A percentile compares a stretch with the other conserved stretches of the same genome.
Conservation (phyloP, 2,888 invertebrate genomes). For the Plusia festucae region DNA sequence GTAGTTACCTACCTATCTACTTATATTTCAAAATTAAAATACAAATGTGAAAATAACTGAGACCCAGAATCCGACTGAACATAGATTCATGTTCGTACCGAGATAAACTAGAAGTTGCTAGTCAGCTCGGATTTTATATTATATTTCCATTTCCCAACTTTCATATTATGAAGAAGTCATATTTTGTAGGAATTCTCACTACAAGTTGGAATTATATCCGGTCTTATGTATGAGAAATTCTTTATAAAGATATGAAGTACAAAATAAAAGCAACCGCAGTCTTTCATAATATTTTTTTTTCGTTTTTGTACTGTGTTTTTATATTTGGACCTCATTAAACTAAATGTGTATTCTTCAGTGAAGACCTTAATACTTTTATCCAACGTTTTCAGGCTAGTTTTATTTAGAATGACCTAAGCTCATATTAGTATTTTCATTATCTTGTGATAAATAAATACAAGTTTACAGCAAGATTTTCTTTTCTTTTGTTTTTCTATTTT, state of each 20-base stretch:
- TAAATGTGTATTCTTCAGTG: too few species aligned
- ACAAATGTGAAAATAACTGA: not conserved
- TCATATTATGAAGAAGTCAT: constrained; percentile 22
- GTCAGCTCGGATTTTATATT: constrained; percentile 24
- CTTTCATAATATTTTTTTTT: not conserved
- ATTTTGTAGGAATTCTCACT: constrained; percentile 28
- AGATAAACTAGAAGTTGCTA: constrained; percentile 11
- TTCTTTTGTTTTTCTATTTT: too few species aligned
- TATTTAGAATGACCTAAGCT: too few species aligned
- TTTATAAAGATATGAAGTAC: constrained; percentile 6
- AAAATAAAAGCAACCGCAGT: not conserved
- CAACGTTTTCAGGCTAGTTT: too few species aligned
- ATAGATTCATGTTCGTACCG: constrained; percentile 14
- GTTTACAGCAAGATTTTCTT: too few species aligned
- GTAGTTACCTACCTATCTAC: too few species aligned
- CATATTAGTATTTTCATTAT: too few species aligned
- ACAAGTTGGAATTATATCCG: constrained; percentile 25
- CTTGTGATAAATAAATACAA: too few species aligned
- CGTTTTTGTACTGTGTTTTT: not conserved
- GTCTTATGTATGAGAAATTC: constrained; percentile 22
- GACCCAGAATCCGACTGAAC: not conserved
- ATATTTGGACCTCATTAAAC: too few species aligned
- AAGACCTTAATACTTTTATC: too few species aligned
- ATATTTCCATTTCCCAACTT: constrained; percentile 28
- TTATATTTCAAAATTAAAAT: not conserved